A percentile compares a stretch with the other conserved stretches of the same genome.
Conservation (phyloP, 2,797 vertebrate genomes). For the Rallus crepitans region DNA sequence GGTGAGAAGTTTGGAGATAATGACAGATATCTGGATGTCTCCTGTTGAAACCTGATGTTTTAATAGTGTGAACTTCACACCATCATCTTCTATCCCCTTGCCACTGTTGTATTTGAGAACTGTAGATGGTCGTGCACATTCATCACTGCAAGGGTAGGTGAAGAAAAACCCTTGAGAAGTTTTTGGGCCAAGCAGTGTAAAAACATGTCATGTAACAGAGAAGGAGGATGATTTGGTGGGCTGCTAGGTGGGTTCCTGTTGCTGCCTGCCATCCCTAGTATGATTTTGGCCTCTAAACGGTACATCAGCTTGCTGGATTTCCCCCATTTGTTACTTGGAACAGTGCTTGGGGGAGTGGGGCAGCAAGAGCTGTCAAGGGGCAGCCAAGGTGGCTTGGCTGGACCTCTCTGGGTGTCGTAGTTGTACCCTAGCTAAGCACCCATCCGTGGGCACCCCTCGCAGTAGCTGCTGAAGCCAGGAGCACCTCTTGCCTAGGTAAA, state of each 20-base stretch:
- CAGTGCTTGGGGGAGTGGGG: neutral
- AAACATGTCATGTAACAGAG: neutral
- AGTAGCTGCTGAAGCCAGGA: neutral
- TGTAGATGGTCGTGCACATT: neutral
- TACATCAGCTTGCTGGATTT: neutral
- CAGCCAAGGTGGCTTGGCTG: neutral
- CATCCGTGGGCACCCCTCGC: neutral
- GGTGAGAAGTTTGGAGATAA: neutral
- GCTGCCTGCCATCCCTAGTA: fast-evolving
- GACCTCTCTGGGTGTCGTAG: neutral
- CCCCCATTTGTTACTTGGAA: neutral
- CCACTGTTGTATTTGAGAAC: neutral
- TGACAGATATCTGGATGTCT: neutral
- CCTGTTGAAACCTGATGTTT: neutral
- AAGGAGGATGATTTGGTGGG: neutral
- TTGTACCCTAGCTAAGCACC: too few relatives aligned
- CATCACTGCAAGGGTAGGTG: neutral
- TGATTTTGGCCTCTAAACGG: neutral
- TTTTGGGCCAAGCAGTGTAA: neutral
- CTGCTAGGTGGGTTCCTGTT: neutral
- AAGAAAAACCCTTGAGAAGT: neutral
- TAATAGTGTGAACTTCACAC: neutral
- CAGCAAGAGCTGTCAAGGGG: neutral
- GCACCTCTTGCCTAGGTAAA: neutral
- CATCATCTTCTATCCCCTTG: neutral